Evolutionary conservation across 2,113 vertebrate species (phyloP).

Genomic region (Vanacampus margaritifer): DNA sequence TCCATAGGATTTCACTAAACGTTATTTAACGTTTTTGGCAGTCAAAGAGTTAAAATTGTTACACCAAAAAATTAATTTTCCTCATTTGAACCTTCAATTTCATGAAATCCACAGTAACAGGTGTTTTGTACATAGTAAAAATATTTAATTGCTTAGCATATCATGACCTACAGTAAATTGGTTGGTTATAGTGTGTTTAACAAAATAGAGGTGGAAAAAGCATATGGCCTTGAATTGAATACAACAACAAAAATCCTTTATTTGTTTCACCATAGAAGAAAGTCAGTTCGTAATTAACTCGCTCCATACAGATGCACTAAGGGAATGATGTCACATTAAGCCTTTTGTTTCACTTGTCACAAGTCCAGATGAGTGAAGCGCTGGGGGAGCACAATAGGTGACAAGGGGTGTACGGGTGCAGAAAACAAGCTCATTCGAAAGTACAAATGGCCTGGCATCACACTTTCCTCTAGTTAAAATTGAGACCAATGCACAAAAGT

Average conservation of each 20-base stretch:
- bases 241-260: background rate
- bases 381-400: constrained; percentile 30
- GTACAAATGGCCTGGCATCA: constrained; percentile 49
- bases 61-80: no score
- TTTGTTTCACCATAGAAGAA: background rate
- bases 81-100: no score
- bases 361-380: constrained; percentile 36
- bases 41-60: no score
- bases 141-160: no score
- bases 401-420: constrained; percentile 19
- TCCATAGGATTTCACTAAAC: no score
- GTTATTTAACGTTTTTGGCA: no score
- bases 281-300: background rate
- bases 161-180: background rate
- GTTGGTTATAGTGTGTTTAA: no score
- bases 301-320: background rate
- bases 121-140: no score
- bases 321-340: background rate
- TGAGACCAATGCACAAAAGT: constrained; percentile 45
- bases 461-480: constrained; percentile 57
- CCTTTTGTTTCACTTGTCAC: constrained; percentile 24
- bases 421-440: constrained; percentile 63
- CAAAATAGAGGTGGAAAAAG: no score
- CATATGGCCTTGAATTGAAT: background rate
- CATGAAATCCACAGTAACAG: no score